phyloP scores from a whole-genome alignment of 1,140 invertebrate species.

The Tetramorium parvispinum region DNA sequence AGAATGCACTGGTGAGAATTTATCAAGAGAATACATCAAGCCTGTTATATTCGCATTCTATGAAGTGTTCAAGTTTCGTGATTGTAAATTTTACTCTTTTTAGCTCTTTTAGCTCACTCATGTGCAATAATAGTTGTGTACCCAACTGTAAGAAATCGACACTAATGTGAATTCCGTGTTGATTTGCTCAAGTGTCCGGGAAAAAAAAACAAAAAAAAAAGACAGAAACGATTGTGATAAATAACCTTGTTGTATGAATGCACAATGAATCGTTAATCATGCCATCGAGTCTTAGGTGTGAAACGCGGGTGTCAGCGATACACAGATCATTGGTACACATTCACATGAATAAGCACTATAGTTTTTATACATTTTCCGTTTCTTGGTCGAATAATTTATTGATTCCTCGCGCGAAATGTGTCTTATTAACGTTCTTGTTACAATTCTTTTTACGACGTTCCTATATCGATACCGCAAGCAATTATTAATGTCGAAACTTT shows the following conservation, averaged over 20 bases:
- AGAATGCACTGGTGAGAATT: too few relatives aligned
- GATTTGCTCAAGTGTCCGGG: not conserved
- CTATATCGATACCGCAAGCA: not conserved
- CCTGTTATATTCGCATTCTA: not conserved
- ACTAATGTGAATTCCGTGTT: not conserved
- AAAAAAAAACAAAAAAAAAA: not conserved
- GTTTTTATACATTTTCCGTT: not conserved
- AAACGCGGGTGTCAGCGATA: constrained; percentile 38
- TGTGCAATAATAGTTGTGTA: not conserved
- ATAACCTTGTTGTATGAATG: constrained; percentile 10
- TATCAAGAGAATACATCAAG: not conserved
- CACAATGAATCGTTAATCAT: constrained; percentile 63
- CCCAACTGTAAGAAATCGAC: not conserved
- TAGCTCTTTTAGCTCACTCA: not conserved
- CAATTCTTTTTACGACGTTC: not conserved
- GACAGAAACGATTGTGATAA: constrained; percentile 17
- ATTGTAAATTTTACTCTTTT: not conserved
- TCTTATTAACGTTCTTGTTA: not conserved
- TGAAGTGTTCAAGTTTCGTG: not conserved
- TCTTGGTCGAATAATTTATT: constrained; percentile 7
- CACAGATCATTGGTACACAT: not conserved
- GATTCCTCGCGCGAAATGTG: not conserved
- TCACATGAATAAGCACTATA: not conserved
- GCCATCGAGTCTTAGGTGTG: constrained; percentile 14
- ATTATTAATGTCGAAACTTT: constrained; percentile 10